Evolutionary conservation across 1,140 invertebrate species (phyloP), one percentile per base, ranked within the genome.

Genomic region (Drosophila lacteicornis): DNA sequence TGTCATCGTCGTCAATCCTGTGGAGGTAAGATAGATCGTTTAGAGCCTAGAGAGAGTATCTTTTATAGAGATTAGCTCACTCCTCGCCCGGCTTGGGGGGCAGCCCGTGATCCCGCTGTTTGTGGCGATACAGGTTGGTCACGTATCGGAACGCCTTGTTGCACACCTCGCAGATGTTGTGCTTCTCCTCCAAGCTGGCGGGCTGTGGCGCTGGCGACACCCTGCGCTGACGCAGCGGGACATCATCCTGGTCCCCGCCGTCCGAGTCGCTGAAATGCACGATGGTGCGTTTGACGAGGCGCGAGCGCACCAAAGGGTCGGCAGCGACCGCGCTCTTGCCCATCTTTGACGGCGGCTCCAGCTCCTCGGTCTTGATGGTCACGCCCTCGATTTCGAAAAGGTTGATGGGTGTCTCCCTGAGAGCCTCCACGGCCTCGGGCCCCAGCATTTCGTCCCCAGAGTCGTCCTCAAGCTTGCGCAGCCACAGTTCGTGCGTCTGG

Each of bases 51-150:
- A 19, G 19, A 19, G 19, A 19, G 19, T 19, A 19, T 19, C 19
- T 19, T 19, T 19, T 19, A 19, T 19, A 19, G 19, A 19, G 19
- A 19, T 19, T 19, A 11, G 22, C 67, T 25, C 7, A 70, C 67
- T 70, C 40, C 11, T 50, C 27, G 46, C 43, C 45, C 22, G 36
- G 22, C 17, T 45, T 42, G 11, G 38, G 46, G 15, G 42, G 22
- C 36, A 38, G 33, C 0, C 67, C 67, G 13, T 86, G 83, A 27
- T 70, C 63, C 9, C 59, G 46, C 17, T 79, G 79, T 17, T 77
- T 86, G 57, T 86, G 83, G 11, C 80, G 75, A 45, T 80, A 83
- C 7, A 86, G 46, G 49, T 88, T 86, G 7, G 80, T 88, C 8
- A 80, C 62, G 49, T 80, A 88, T 53, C 66, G 67, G 7, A 88